Conservation (phyloP, 2,888 invertebrate genomes). For the Pinctada fucata region DNA sequence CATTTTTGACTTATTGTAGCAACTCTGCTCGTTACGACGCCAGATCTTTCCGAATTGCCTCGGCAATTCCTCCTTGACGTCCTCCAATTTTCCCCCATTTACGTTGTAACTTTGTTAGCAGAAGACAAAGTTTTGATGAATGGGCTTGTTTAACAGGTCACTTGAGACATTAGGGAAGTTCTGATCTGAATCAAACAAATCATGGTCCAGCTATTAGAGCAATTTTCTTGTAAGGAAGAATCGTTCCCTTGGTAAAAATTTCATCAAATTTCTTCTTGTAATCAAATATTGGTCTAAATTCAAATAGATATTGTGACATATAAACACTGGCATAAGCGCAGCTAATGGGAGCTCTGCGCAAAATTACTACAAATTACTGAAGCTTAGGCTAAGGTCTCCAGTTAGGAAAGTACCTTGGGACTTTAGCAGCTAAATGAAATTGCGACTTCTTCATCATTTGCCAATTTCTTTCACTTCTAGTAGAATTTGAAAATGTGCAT, state of each 20-base stretch:
- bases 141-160: slow-evolving; percentile 6
- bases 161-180: slow-evolving; percentile 15
- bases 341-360: not conserved
- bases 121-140: slow-evolving; percentile 11
- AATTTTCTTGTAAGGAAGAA: slow-evolving; percentile 26
- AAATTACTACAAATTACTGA: not conserved
- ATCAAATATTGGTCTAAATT: slow-evolving; percentile 17
- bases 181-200: slow-evolving; percentile 19
- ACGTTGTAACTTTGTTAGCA: not conserved
- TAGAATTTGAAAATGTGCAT: not conserved
- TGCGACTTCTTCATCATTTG: not conserved
- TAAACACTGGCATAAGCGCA: slow-evolving; percentile 17
- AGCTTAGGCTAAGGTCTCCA: not conserved
- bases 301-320: slow-evolving; percentile 24
- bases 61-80: not conserved
- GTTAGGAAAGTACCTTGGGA: not conserved
- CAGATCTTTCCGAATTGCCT: too few relatives aligned
- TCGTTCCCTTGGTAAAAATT: slow-evolving; percentile 21
- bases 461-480: slow-evolving; percentile 1
- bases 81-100: not conserved
- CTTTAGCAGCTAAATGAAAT: not conserved
- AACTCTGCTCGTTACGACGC: too few relatives aligned
- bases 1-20: too few relatives aligned
- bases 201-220: slow-evolving; percentile 8
- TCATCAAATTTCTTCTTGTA: slow-evolving; percentile 20